Evolutionary conservation across 23 tunicate genomes (phyloP), one percentile per base, ranked within the genome.

Genomic region (Oikopleura albicans): DNA sequence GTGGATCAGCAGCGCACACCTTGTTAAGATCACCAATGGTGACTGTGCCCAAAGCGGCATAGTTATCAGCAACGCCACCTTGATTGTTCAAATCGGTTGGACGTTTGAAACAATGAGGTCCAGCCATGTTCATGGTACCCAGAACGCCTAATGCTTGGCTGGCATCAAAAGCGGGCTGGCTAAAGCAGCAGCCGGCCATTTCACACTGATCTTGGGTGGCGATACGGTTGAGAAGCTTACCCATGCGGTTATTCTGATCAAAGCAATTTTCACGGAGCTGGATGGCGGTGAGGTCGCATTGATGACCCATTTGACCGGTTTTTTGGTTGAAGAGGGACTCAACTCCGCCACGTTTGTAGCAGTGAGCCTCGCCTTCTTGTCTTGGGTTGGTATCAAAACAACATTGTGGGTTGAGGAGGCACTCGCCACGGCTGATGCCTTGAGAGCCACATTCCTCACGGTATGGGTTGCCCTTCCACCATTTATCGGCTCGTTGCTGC

Each of bases 341-440:
- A 31, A 29, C 79, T 12, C 79, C 79, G 31, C 79, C 79, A 16
- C 79, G 79, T 71, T 29, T 16, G 79, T 71, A 71, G 37, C 79
- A 71, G 79, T 22, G 31, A 12, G 79, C 37, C 37, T 71, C 79
- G 36, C 79, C 79, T 29, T 71, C 79, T 29, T 71, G 79, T 16
- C 79, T 34, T 16, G 79, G 79, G 31, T 71, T 71, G 35, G 79
- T 71, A 37, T 71, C 79, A 29, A 71, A 71, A 29, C 79, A 71
- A 71, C 79, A 71, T 12, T 12, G 79, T 71, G 79, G 79, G 79
- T 71, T 71, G 36, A 71, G 37, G 31, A 71, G 79, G 35, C 79
- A 71, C 35, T 71, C 79, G 27, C 79, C 79, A 22, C 79, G 79
- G 37, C 37, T 22, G 37, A 71, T 71, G 37, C 79, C 79, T 16